Percentiles rank a stretch among this genome's conserved stretches.
Evolutionary conservation across 2,113 vertebrate genomes (phyloP).

Genomic region (Brachyhypopomus occidentalis): DNA sequence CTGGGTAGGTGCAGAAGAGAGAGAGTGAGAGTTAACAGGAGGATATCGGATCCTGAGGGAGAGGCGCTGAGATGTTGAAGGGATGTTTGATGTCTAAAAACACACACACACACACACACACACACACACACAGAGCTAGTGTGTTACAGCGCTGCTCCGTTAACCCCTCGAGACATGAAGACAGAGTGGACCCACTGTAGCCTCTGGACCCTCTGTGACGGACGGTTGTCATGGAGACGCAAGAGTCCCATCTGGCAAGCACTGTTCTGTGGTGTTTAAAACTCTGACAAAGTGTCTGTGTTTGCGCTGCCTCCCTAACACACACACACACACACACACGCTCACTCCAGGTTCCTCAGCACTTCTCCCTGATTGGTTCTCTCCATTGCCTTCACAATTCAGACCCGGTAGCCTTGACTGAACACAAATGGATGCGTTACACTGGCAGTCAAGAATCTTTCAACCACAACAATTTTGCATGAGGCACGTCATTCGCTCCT

Average conservation of each 20-base stretch:
- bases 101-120: slow-evolving; percentile 25
- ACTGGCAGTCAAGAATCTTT: too few relatives aligned
- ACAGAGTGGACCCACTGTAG: slow-evolving; percentile 16
- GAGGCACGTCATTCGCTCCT: too few relatives aligned
- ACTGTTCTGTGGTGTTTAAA: slow-evolving; percentile 19
- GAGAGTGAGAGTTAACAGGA: slow-evolving; percentile 8
- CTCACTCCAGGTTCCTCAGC: too few relatives aligned
- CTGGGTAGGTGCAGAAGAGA: not conserved
- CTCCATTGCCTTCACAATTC: too few relatives aligned
- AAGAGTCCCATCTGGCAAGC: slow-evolving; percentile 17
- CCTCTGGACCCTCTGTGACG: slow-evolving; percentile 35
- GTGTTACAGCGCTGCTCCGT: slow-evolving; percentile 8
- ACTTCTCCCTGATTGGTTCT: too few relatives aligned
- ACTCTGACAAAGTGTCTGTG: slow-evolving; percentile 33
- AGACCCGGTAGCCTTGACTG: too few relatives aligned
- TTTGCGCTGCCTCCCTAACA: not conserved
- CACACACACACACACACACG: slow-evolving; percentile 1
- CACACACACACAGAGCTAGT: slow-evolving; percentile 19
- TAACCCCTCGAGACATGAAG: slow-evolving; percentile 3
- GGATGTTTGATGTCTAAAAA: slow-evolving; percentile 15
- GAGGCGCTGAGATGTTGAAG: slow-evolving; percentile 33
- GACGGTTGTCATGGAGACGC: slow-evolving; percentile 49
- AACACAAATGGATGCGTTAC: too few relatives aligned
- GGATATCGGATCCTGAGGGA: slow-evolving; percentile 39
- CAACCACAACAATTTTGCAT: too few relatives aligned